phyloP scores from a whole-genome alignment of 2,797 vertebrate species.

The Pseudomugil tenellus region DNA sequence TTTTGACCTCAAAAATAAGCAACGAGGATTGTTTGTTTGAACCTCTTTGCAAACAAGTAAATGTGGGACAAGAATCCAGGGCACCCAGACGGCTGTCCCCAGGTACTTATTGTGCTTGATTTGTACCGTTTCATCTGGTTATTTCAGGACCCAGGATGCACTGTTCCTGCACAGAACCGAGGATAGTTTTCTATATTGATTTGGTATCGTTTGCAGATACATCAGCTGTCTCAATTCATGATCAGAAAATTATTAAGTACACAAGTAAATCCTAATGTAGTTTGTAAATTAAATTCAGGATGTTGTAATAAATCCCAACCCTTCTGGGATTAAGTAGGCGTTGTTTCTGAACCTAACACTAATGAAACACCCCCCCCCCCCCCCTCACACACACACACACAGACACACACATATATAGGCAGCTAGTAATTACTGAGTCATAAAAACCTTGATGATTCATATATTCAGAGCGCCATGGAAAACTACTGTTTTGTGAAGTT shows the following conservation, averaged over 20 bases:
- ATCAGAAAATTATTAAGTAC: background rate
- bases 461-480: conserved; percentile 42
- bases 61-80: conserved; percentile 83
- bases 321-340: conserved; percentile 6
- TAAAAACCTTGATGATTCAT: conserved; percentile 17
- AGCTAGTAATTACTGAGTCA: conserved; percentile 36
- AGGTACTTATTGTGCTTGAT: conserved; percentile 73
- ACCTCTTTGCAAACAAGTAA: conserved; percentile 45
- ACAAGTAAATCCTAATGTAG: background rate
- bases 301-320: background rate
- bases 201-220: background rate
- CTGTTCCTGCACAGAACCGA: conserved; percentile 37
- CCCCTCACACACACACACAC: background rate
- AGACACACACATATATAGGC: no score
- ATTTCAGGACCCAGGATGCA: conserved; percentile 67
- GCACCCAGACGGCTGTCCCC: conserved; percentile 63
- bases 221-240: background rate
- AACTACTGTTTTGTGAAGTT: conserved; percentile 63
- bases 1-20: conserved; percentile 49
- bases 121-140: conserved; percentile 67
- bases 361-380: background rate
- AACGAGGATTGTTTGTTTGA: conserved; percentile 61
- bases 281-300: background rate
- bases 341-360: background rate
- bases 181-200: conserved; percentile 21